Evolutionary conservation across 2,888 invertebrate species (phyloP), one percentile per base, ranked within the genome.

Genomic region (Spilosoma lubricipeda): DNA sequence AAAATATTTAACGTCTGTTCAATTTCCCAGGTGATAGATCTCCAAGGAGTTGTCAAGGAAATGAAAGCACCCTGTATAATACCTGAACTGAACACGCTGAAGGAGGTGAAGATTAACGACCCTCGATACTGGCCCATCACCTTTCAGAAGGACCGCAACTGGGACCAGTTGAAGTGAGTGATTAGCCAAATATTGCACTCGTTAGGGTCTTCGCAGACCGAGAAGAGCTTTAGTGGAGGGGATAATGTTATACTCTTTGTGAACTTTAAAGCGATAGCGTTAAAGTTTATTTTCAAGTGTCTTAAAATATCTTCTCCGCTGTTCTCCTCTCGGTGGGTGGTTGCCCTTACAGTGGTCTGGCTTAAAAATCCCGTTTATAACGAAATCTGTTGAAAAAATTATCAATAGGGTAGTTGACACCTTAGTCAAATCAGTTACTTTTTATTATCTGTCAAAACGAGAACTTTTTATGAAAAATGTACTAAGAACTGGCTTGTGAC

Each of bases 81-180:
- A 66, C 99, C 99, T 0, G 98, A 98, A 86, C 92, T 99, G 73
- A 96, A 97, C 83, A 96, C 97, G 0, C 91, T 99, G 65, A 96
- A 97, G 77, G 97, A 97, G 90, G 98, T 99, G 18, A 96, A 97
- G 82, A 96, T 99, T 11, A 96, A 97, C 80, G 99, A 99, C 91
- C 97, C 98, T 5, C 95, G 99, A 68, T 99, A 99, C 92, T 99
- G 99, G 99, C 97, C 98, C 2, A 97, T 99, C 67, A 96, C 97
- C 20, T 99, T 99, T 94, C 97, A 98, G 84, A 96, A 97, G 74
- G 97, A 97, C 67, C 96, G 97, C 76, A 99, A 99, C 91, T 99
- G 99, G 98, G 97, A 97, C 73, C 97, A 97, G 79, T 93, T 99
- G 75, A 96, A 97, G 97, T 98, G 93, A 96, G 96, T 94, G 15